These are phyloP conservation scores for Crambe crambe DNA, from an alignment of 37 sponge, comb jelly and placozoan species.

Conservation along the genomic window DNA sequence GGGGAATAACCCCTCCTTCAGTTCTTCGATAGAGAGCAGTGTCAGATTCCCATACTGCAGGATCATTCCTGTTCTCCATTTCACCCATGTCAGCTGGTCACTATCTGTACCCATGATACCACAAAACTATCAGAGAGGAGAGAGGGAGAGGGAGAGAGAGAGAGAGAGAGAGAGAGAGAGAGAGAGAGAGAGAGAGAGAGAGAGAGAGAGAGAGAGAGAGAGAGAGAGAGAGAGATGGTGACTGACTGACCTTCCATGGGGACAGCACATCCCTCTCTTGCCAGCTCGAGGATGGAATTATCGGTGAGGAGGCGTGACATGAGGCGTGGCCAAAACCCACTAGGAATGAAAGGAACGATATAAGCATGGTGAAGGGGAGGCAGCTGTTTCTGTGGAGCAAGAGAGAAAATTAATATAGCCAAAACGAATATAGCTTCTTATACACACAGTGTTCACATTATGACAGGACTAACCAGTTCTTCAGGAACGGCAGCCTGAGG, in stretches of 20 bases:
- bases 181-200: conserved; percentile 45
- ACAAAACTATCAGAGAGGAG: neutral
- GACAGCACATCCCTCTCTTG: conserved; percentile 65
- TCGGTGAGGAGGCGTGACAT: conserved; percentile 81
- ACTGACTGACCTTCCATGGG: conserved; percentile 37
- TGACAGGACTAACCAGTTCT: conserved; percentile 46
- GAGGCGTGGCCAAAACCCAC: conserved; percentile 87
- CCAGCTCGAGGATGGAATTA: conserved; percentile 46
- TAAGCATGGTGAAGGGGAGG: conserved; percentile 65
- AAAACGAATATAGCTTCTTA: no score
- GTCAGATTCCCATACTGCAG: conserved; percentile 69
- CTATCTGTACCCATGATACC: conserved; percentile 17
- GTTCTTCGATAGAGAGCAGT: conserved; percentile 55
- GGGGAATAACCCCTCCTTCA: conserved; percentile 35
- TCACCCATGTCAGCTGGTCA: conserved; percentile 64
- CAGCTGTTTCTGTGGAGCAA: conserved; percentile 35
- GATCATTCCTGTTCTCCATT: conserved; percentile 73
- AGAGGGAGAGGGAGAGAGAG: conserved; percentile 14
- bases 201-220: conserved; percentile 34
- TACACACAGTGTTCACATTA: no score
- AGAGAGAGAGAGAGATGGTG: conserved; percentile 29
- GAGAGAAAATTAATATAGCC: no score
- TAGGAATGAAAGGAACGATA: conserved; percentile 76
- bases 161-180: conserved; percentile 37
- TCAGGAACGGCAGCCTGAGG: conserved; percentile 27